Evolutionary conservation across 2,113 vertebrate genomes (phyloP), one percentile per base, ranked within the genome.

Genomic region (Ophiodon elongatus): DNA sequence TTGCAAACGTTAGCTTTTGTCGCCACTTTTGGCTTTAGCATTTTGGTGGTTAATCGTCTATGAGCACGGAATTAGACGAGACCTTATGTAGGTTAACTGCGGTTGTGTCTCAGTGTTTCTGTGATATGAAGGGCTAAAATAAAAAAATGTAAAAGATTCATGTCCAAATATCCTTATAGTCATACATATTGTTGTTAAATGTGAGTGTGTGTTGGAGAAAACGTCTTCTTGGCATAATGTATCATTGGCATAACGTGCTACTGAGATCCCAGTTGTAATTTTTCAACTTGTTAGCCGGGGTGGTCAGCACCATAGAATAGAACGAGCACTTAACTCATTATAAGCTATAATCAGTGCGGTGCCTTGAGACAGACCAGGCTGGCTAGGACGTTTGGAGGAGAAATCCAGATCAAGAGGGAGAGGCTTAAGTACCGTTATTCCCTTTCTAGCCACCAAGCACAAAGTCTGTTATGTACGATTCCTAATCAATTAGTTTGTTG

Each of bases 361-460:
- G 83, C 86, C 31, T 52, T 79, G 81, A 88, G 81, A 88, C 83
- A 74, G 80, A 84, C 80, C 1, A 57, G 82, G 43, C 78, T 43
- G 27, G 70, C 83, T 39, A 83, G 90, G 87, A 88, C 85, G 1
- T 88, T 89, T 89, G 65, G 82, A 91, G 90, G 85, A 85, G 84
- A 87, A 87, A 80, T 73, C 47, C 80, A 74, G 62, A 83, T 83
- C 35, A 84, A 71, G 76, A 75, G n/a, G 50, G 47, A 82, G 43
- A 15, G 19, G 79, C 57, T 79, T 75, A 72, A 75, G 35, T 75
- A 54, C 50, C 76, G 33, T 72, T 31, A 45, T 31, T 78, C 27
- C 31, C 31, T 29, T 45, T 73, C 10, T 8, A 56, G 41, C 21
- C 39, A 66, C 8, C 33, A 71, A 69, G 50, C 19, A 73, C n/a